Conservation (phyloP, 2,888 invertebrate species). For the Drosophila maculinotata region DNA sequence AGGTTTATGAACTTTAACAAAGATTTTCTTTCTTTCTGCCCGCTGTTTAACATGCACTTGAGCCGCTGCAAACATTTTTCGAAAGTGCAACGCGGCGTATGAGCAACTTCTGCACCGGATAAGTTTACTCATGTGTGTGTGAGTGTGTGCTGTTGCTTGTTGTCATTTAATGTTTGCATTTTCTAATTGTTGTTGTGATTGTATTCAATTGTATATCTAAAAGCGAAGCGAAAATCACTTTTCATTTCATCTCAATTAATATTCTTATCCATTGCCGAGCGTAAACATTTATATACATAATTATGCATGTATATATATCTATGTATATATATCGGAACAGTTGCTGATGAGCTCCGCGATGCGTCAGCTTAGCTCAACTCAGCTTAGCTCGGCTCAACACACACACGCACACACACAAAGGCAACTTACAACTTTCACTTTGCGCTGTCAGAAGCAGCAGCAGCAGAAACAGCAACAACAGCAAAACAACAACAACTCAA, state of each 20-base stretch:
- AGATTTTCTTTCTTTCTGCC: constrained; percentile 64
- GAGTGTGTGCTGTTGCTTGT: constrained; percentile 6
- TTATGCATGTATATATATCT: constrained; percentile 12
- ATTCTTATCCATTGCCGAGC: constrained; percentile 70
- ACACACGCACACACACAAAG: constrained; percentile 11
- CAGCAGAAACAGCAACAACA: constrained; percentile 33
- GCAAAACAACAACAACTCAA: constrained; percentile 41
- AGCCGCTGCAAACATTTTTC: constrained; percentile 36
- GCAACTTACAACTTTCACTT: constrained; percentile 70
- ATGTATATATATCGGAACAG: constrained; percentile 21
- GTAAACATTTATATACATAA: background rate
- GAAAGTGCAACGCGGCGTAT: constrained; percentile 78
- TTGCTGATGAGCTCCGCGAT: constrained; percentile 49
- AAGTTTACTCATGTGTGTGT: constrained; percentile 14
- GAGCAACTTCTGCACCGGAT: constrained; percentile 55
- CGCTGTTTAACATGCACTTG: constrained; percentile 53
- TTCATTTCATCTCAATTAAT: constrained; percentile 72
- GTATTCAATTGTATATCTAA: constrained; percentile 6
- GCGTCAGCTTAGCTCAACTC: constrained; percentile 39
- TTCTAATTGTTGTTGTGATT: constrained; percentile 64
- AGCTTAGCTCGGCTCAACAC: constrained; percentile 31
- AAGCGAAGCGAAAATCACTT: constrained; percentile 63
- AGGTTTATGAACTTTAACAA: constrained; percentile 81
- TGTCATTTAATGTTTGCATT: constrained; percentile 49
- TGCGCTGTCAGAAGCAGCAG: constrained; percentile 74